Evolutionary conservation across 2,888 invertebrate genomes (phyloP).

Genomic region (Drosophila fungiperda): DNA sequence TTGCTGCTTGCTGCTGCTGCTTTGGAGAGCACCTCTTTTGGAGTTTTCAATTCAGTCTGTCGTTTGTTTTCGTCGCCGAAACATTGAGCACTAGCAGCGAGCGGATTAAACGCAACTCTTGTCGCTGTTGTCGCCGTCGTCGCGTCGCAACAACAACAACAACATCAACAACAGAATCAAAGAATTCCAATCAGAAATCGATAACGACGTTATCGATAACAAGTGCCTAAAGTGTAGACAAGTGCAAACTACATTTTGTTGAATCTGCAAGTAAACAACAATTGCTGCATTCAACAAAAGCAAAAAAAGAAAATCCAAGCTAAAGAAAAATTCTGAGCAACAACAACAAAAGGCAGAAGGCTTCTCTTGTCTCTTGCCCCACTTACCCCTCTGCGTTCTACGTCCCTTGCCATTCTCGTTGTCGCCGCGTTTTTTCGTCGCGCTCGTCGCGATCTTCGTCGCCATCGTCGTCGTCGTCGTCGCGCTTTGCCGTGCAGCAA

Average conservation of each 20-base stretch:
- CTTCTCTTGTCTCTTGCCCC: background rate
- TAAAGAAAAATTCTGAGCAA: conserved; percentile 30
- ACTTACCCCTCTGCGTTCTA: background rate
- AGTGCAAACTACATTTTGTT: conserved; percentile 5
- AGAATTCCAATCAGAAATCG: conserved; percentile 6
- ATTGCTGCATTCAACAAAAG: background rate
- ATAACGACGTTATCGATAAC: conserved; percentile 10
- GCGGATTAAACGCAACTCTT: conserved; percentile 65
- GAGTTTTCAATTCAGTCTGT: conserved; percentile 76
- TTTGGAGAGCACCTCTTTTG: conserved; percentile 40
- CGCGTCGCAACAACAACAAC: conserved; percentile 36
- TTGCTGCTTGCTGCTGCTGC: conserved; percentile 1
- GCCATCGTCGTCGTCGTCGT: conserved; percentile 30
- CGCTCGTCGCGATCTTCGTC: conserved; percentile 29
- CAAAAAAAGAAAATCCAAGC: background rate
- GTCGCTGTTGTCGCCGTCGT: conserved; percentile 53
- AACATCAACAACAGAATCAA: conserved; percentile 30
- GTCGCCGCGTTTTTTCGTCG: conserved; percentile 65
- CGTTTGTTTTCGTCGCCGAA: conserved; percentile 84
- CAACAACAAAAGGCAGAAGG: conserved; percentile 3
- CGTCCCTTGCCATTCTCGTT: conserved; percentile 19
- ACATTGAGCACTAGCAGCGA: conserved; percentile 73
- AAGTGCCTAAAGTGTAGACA: conserved; percentile 14
- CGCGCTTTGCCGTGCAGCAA: conserved; percentile 50
- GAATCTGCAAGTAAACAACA: background rate